Conservation (phyloP, 1,140 invertebrate species). For the Macrotrachela quadricornifera region DNA sequence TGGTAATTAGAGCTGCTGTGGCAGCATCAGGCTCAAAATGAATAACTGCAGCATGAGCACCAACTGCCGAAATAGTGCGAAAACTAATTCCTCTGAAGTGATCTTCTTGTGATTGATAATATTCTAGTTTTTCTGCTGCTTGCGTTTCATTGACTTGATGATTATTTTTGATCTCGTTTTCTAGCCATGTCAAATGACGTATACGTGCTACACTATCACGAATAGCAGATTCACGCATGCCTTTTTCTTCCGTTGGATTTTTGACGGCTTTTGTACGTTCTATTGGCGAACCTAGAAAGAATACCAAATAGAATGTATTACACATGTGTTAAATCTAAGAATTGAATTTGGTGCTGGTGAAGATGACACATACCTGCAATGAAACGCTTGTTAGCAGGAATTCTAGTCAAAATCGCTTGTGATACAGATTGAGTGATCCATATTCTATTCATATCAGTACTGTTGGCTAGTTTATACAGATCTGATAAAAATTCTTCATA, state of each 20-base stretch:
- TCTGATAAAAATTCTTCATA: too few relatives aligned
- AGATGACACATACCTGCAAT: too few relatives aligned
- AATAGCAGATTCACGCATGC: conserved; percentile 57
- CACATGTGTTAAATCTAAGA: too few relatives aligned
- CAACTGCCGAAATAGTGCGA: conserved; percentile 59
- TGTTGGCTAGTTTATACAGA: too few relatives aligned
- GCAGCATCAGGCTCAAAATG: conserved; percentile 58
- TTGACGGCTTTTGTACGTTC: conserved; percentile 53
- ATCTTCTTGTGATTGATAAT: conserved; percentile 30
- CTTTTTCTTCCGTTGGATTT: conserved; percentile 59
- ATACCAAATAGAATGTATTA: too few relatives aligned
- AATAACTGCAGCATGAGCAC: conserved; percentile 65
- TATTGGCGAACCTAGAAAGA: conserved; percentile 3
- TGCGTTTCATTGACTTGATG: neutral
- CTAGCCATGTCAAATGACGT: conserved; percentile 4
- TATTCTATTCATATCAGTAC: too few relatives aligned
- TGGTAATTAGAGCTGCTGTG: conserved; percentile 11
- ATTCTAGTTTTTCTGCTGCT: conserved; percentile 1
- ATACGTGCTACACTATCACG: conserved; percentile 2
- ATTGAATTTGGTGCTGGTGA: too few relatives aligned
- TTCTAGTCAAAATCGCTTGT: too few relatives aligned
- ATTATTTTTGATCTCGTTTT: conserved; percentile 1
- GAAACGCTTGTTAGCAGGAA: too few relatives aligned
- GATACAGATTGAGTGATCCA: too few relatives aligned
- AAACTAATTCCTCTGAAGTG: conserved; percentile 63